Conservation (phyloP, 2,888 invertebrate genomes). For the Aromia moschata region DNA sequence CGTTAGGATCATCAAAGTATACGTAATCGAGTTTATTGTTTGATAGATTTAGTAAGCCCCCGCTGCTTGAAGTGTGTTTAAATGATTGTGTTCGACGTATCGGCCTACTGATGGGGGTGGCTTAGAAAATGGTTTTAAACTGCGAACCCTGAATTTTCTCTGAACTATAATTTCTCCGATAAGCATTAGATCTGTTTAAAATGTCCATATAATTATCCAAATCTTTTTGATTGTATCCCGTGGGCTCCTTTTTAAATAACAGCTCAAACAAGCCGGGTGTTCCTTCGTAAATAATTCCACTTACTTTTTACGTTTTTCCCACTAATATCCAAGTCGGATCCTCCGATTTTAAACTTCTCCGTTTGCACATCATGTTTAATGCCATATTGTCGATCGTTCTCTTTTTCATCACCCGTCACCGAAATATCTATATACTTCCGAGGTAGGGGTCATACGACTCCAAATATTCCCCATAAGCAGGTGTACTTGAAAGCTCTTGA, state of each 20-base stretch:
- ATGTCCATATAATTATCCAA: constrained; percentile 20
- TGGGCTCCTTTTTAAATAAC: constrained; percentile 14
- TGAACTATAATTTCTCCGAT: background rate
- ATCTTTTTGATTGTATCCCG: background rate
- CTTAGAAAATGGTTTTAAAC: background rate
- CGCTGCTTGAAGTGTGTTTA: too few relatives aligned
- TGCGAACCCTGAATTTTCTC: constrained; percentile 1
- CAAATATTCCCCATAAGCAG: background rate
- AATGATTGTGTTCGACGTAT: background rate
- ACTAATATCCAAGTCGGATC: background rate
- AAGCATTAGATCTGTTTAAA: background rate
- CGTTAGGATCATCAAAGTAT: too few relatives aligned
- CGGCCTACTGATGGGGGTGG: background rate
- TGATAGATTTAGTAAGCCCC: too few relatives aligned
- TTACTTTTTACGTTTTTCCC: background rate
- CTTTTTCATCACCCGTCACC: background rate
- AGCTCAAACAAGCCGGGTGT: constrained; percentile 20
- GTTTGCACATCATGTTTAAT: background rate
- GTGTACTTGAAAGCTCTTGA: background rate
- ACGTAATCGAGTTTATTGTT: too few relatives aligned
- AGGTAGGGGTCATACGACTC: background rate
- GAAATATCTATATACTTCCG: background rate
- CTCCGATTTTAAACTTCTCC: background rate
- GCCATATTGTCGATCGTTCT: background rate
- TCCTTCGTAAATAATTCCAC: constrained; percentile 4